Evolutionary conservation across 30 jellyfish, hydroid and myxozoan species (phyloP), one percentile per base, ranked within the genome.

Genomic region (Nemopilema nomurai): DNA sequence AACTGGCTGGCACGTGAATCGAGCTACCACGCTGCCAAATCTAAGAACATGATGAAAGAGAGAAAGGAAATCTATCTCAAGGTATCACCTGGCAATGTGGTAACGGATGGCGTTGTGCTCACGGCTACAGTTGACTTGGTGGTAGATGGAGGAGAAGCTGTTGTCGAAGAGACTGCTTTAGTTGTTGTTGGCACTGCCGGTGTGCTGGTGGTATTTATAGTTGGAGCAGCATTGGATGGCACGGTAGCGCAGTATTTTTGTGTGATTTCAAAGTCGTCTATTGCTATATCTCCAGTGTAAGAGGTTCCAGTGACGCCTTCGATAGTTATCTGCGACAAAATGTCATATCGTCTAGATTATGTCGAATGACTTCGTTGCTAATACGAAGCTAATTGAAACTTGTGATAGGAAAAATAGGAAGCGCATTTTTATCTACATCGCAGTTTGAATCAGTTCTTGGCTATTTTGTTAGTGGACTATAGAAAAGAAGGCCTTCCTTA

Each of bases 251-350:
- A 85, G 72, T 64, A 18, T 28, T 82, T 74, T 16, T 13, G 25
- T 24, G 63, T 62, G 83, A 85, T 27, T 8, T 90, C 22, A 25
- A 85, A 74, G 49, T 75, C 90, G 53, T 85, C 94, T 30, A 85
- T 41, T 8, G 94, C 94, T 9, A 85, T 85, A 32, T 85, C 94
- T n/a, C 94, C 94, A 0, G 21, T 52, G 81, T 73, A 85, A 3
- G 83, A 27, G 23, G 52, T 85, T 41, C 94, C 94, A 18, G 82
- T 22, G 3, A 85, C 83, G 1, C 90, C 94, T 49, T 85, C 94
- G 79, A 85, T 62, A 4, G 74, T 57, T 73, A 85, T 50, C 94
- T 85, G 23, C 33, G 1, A 28, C 23, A 79, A 17, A 25, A 62
- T 26, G 26, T 1, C 51, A 32, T 16, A 67, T 41, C 9, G 6